Evolutionary conservation across 2,797 vertebrate species (phyloP), one percentile per base, ranked within the genome.

Genomic region (Dromococcyx pavoninus): DNA sequence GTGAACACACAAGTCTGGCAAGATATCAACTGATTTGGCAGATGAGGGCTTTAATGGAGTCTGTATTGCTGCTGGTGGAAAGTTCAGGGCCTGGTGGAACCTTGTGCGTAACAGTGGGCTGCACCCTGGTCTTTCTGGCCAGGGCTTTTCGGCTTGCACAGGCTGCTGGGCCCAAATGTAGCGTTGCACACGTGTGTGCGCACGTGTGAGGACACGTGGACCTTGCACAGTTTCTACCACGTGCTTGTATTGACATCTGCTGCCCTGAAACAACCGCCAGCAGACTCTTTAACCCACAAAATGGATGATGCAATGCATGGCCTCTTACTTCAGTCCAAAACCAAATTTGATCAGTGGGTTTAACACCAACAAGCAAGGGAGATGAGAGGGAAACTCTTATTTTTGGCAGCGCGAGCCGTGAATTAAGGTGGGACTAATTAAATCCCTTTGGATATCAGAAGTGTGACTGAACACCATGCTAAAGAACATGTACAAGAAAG

Each of bases 91-190:
- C 46, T 2, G 4, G 1, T 2, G 33, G 30, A 33, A 39, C 46
- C 15, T 16, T 0, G 0, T 37, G 64, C 33, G 3, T 0, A 3
- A 37, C 5, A 0, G 18, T 0, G 2, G 62, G 57, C 58, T 18
- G 17, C 32, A 6, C 17, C 76, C 23, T 23, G 2, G n/a, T 3
- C 60, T 58, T n/a, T 17, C 22, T 73, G 10, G 15, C 5, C 3
- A 1, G 17, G 27, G 27, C 32, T 53, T 17, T 32, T 43, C 2
- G 0, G 8, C 21, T 37, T 2, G 16, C 10, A 19, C n/a, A 2
- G 57, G n/a, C 44, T 18, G 9, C 0, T 0, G 54, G 16, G 50
- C 24, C 53, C 61, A 7, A 32, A 17, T 0, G 1, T 2, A 9
- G 44, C 24, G 2, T 2, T 21, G 30, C 37, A 12, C 73, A 10